phyloP scores from a whole-genome alignment of 2,113 vertebrate species.

The Thermophis baileyi region DNA sequence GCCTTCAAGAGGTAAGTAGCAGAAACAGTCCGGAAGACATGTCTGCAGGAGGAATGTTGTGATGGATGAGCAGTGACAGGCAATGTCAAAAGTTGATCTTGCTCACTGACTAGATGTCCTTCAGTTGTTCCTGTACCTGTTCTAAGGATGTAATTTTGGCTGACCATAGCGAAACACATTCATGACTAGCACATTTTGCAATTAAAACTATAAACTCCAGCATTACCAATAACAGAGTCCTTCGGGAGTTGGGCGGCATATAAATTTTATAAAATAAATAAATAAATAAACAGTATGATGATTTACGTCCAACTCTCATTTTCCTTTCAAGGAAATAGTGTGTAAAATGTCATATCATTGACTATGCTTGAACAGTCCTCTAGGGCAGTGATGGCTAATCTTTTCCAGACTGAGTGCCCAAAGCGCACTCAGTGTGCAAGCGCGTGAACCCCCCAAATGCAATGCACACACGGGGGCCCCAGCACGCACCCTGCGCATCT shows the following conservation, averaged over 20 bases:
- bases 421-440: no score
- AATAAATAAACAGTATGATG: not conserved
- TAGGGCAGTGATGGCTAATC: not conserved
- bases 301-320: not conserved
- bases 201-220: not conserved
- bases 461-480: no score
- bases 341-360: not conserved
- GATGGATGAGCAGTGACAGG: not conserved
- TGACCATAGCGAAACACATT: not conserved
- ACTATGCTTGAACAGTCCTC: not conserved
- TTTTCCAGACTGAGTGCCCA: no score
- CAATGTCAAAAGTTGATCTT: not conserved
- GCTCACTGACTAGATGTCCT: not conserved
- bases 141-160: not conserved
- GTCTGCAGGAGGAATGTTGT: not conserved
- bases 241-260: no score
- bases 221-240: not conserved
- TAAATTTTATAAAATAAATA: no score
- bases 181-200: not conserved
- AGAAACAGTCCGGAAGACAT: not conserved
- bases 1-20: constrained; percentile 88
- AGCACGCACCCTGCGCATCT: no score
- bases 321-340: not conserved
- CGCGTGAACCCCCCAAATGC: no score
- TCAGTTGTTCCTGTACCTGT: not conserved